phyloP scores from a whole-genome alignment of 2,888 invertebrate genomes.

The Lagria hirta region DNA sequence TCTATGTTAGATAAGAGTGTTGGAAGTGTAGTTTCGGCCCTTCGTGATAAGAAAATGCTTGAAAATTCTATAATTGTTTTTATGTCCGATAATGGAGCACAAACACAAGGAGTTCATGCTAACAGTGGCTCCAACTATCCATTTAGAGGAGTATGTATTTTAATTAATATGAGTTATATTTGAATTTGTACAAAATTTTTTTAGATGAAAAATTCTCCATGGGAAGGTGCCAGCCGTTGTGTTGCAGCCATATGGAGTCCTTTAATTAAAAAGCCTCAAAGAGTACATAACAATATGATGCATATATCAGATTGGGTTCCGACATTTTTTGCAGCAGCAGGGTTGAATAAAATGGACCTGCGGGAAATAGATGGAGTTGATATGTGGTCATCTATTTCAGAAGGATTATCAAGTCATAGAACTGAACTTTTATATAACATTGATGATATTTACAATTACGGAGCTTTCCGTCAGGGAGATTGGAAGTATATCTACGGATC shows the following conservation, averaged over 20 bases:
- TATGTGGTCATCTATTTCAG: conserved; percentile 57
- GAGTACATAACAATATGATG: conserved; percentile 63
- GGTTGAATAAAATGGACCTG: conserved; percentile 52
- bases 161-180: too few species aligned
- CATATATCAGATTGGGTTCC: conserved; percentile 73
- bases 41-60: conserved; percentile 70
- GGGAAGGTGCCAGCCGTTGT: conserved; percentile 71
- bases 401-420: conserved; percentile 54
- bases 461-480: conserved; percentile 62
- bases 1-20: conserved; percentile 86
- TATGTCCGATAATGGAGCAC: conserved; percentile 87
- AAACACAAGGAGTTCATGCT: conserved; percentile 68
- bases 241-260: conserved; percentile 70
- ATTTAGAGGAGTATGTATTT: conserved; percentile 66
- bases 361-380: conserved; percentile 62
- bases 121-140: conserved; percentile 84
- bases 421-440: conserved; percentile 62
- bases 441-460: conserved; percentile 60
- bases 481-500: conserved; percentile 66
- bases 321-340: conserved; percentile 65
- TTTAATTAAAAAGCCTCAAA: conserved; percentile 57
- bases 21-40: conserved; percentile 72
- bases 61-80: conserved; percentile 85
- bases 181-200: conserved; percentile 9
- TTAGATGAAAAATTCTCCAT: conserved; percentile 68